Conservation (phyloP, 2,113 vertebrate genomes). For the Benitochromis conjunctus region DNA sequence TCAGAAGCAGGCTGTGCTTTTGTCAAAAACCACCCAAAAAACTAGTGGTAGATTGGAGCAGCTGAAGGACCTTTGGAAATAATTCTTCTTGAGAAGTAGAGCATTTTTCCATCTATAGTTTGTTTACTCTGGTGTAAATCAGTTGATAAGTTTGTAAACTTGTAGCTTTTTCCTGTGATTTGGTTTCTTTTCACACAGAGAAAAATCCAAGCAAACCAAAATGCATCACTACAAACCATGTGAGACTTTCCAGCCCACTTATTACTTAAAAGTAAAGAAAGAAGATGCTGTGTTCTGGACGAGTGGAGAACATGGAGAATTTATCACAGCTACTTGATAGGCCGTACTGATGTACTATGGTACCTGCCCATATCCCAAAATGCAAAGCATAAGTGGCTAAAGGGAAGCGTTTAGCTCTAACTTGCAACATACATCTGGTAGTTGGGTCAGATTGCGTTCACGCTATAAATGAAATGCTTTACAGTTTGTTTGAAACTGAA, state of each 20-base stretch:
- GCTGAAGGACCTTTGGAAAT: background rate
- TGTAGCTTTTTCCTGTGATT: background rate
- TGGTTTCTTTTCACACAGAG: background rate
- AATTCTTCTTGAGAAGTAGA: background rate
- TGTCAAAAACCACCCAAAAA: background rate
- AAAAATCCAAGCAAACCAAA: background rate
- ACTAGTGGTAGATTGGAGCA: background rate
- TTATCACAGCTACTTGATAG: background rate
- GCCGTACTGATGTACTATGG: background rate
- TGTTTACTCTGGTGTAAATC: background rate
- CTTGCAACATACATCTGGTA: background rate
- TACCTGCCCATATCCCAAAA: background rate
- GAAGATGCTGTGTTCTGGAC: background rate
- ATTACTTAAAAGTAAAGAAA: background rate
- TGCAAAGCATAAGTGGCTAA: background rate
- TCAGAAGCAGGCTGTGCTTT: background rate
- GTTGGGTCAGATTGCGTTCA: background rate
- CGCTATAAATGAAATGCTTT: background rate
- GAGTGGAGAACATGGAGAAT: background rate
- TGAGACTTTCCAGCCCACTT: background rate
- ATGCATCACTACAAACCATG: background rate
- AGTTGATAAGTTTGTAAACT: background rate
- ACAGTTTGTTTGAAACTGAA: background rate
- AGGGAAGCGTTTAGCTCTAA: background rate
- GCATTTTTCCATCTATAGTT: background rate